phyloP scores from a whole-genome alignment of 2,888 invertebrate genomes.

The Cataglyphis altisquamis region DNA sequence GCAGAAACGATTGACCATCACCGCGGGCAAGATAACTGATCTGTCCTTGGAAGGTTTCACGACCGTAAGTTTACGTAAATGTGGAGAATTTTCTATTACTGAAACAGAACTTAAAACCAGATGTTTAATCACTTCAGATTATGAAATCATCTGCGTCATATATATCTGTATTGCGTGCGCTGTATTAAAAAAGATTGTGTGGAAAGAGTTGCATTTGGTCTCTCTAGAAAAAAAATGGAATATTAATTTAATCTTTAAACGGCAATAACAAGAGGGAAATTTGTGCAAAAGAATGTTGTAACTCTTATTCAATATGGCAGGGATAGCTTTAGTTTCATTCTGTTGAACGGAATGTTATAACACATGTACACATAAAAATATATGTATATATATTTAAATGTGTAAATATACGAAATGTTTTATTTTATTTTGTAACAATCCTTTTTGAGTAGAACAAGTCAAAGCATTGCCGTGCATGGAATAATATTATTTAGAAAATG shows the following conservation, averaged over 20 bases:
- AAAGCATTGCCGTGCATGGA: background rate
- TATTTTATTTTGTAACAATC: background rate
- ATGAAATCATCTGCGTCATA: conserved; percentile 50
- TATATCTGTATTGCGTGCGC: conserved; percentile 39
- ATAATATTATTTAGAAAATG: background rate
- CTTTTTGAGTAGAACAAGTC: conserved; percentile 16
- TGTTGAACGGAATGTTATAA: conserved; percentile 23
- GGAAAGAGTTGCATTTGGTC: background rate
- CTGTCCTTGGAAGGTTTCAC: conserved; percentile 56
- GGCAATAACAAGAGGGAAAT: background rate
- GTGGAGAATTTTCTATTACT: background rate
- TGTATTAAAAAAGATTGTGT: conserved; percentile 1
- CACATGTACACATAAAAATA: background rate
- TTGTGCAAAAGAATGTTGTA: background rate
- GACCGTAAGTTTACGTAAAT: conserved; percentile 28
- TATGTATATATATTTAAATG: background rate
- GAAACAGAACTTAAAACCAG: background rate
- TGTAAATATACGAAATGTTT: conserved; percentile 4
- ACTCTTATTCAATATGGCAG: conserved; percentile 5
- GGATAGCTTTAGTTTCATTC: conserved; percentile 7
- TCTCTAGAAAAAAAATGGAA: background rate
- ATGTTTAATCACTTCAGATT: conserved; percentile 21
- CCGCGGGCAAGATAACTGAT: conserved; percentile 49
- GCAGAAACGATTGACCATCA: conserved; percentile 51
- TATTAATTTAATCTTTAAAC: background rate